Evolutionary conservation across 2,888 invertebrate species (phyloP).

Genomic region (Ectemnius cavifrons): DNA sequence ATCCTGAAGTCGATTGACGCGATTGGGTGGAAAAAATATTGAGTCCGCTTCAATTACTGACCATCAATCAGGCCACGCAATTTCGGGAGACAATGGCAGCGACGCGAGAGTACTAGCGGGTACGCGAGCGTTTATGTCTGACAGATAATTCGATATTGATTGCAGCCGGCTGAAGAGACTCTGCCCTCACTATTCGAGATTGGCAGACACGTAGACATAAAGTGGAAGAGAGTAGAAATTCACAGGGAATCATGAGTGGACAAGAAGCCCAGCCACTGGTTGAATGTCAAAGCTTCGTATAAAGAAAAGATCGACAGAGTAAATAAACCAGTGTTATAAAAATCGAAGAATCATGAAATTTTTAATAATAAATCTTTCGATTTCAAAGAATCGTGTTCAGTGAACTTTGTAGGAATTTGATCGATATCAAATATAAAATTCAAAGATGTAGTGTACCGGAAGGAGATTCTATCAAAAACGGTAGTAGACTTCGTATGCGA

Average conservation of each 20-base stretch:
- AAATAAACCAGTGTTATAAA: too few relatives aligned
- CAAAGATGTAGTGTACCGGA: too few relatives aligned
- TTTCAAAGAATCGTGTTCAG: too few relatives aligned
- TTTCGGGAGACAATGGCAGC: slow-evolving; percentile 2
- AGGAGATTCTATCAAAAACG: too few relatives aligned
- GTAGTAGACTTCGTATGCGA: too few relatives aligned
- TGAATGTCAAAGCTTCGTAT: slow-evolving; percentile 46
- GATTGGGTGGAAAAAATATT: background rate
- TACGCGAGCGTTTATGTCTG: slow-evolving; percentile 1
- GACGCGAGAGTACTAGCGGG: background rate
- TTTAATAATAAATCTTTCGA: too few relatives aligned
- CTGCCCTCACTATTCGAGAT: too few relatives aligned
- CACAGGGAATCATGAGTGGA: background rate
- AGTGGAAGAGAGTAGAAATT: background rate
- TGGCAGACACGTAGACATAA: background rate
- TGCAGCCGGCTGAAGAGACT: background rate
- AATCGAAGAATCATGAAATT: too few relatives aligned
- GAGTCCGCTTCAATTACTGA: slow-evolving; percentile 4
- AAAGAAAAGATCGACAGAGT: background rate
- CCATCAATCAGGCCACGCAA: background rate
- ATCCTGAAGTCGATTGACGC: too few relatives aligned
- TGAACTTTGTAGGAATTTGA: too few relatives aligned
- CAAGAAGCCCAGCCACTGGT: slow-evolving; percentile 57
- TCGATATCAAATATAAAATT: too few relatives aligned
- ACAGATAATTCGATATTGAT: slow-evolving; percentile 27